Evolutionary conservation across 1,140 invertebrate species (phyloP), one percentile per base, ranked within the genome.

Genomic region (Drosophila subobscura): DNA sequence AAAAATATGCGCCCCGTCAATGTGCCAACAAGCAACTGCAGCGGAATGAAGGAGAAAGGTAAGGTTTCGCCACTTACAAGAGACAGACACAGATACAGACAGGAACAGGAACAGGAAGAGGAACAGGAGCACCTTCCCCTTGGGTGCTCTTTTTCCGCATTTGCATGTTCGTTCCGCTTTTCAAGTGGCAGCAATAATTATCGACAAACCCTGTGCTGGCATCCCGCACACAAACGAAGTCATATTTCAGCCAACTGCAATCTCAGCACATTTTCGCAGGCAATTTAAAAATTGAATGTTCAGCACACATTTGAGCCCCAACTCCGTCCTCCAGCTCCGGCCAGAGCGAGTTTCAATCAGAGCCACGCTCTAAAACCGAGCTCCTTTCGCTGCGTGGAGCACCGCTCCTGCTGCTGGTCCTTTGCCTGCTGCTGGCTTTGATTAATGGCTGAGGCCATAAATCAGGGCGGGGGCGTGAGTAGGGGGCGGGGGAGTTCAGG

Each of bases 371-470:
- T 67, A 56, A 67, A 16, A 12, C 33, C 10, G 33, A 12, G 3
- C 3, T 12, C 33, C 10, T 37, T 8, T 12, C 33, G 33, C 33
- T 10, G 33, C 33, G 33, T n/a, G n/a, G n/a, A n/a, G 33, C 33
- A 1, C 8, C 10, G 33, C 0, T 29, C 5, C 27, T 29, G 27
- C 41, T 37, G 6, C 45, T 5, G 40, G 57, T 27, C n/a, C n/a
- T 6, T n/a, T 20, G 41, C 16, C 52, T 59, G 66, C 70, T 68
- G 50, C 66, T 76, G 73, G 50, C 64, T 56, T 68, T 76, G 73
- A 76, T 76, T 76, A 76, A 76, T 76, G 45, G 72, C 56, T 45
- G n/a, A 16, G 45, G 59, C 64, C 73, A 76, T 76, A 76, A 76
- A 76, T 76, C 65, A 44, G 37, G 8, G 20, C 5, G 2, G 20